A percentile compares a stretch with the other conserved stretches of the same genome.
phyloP scores from a whole-genome alignment of 2,888 invertebrate genomes.

The Chymomyza fuscimana region DNA sequence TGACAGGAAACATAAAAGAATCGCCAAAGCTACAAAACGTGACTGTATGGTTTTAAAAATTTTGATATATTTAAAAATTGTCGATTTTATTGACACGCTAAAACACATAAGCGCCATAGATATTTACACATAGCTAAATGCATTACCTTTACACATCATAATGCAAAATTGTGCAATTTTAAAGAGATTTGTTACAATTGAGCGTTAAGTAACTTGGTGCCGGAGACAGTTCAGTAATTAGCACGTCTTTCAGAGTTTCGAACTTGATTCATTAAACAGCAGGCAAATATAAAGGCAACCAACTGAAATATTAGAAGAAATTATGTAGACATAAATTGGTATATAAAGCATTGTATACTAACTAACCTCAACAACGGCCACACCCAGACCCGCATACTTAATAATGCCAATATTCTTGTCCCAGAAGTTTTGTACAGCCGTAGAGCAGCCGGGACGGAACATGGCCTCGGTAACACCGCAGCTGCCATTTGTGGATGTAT shows the following conservation, averaged over 20 bases:
- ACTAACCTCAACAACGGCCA: slow-evolving; percentile 86
- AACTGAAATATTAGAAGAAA: slow-evolving; percentile 80
- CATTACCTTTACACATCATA: neutral
- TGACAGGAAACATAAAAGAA: too few species aligned
- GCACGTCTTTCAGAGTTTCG: slow-evolving; percentile 88
- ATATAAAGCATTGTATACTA: neutral
- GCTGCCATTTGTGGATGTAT: slow-evolving; percentile 51
- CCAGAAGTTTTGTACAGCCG: slow-evolving; percentile 78
- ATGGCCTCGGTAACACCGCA: slow-evolving; percentile 52
- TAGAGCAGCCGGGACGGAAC: slow-evolving; percentile 62
- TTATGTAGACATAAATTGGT: neutral
- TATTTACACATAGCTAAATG: too few species aligned
- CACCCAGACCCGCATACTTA: slow-evolving; percentile 85
- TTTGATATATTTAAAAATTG: neutral
- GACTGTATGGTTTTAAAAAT: neutral
- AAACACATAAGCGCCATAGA: neutral
- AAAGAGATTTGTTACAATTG: neutral
- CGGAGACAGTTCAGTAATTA: slow-evolving; percentile 80
- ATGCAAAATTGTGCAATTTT: neutral
- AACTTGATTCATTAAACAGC: slow-evolving; percentile 92
- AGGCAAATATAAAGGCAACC: slow-evolving; percentile 89
- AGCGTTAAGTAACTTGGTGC: neutral
- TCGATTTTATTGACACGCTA: neutral
- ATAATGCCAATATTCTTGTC: slow-evolving; percentile 79
- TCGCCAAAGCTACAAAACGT: neutral